Base-by-base conservation (phyloP, 1,140 invertebrate genomes). In the Penaeus chinensis region DNA sequence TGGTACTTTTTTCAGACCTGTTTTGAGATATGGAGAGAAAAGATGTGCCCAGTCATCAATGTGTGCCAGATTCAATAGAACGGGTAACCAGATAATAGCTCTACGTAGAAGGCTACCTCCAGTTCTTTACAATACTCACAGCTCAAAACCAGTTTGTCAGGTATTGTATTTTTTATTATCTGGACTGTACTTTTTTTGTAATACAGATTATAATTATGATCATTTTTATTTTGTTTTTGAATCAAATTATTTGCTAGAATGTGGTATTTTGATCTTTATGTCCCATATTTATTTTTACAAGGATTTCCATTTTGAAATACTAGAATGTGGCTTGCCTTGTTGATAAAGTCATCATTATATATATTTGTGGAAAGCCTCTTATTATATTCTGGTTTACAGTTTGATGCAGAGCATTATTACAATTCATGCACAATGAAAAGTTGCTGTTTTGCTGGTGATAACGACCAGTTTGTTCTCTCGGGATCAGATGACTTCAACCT, bases 381-480 rank as follows among this genome's bases (percentile, higher is more conserved):
- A 42, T 42, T 37, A 19, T 32, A 42, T 54, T 10, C 13, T 79
- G 32, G 22, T 82, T 85, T 74, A 85, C 95, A 98, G 92, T 98
- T 99, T 92, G 96, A 98, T 92, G 96, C 98, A 92, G 94, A 95
- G 42, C 96, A 96, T 85, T 99, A 99, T 92, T 98, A 97, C 90
- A 99, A 99, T 92, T 98, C 97, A 2, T 99, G 97, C 92, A 99
- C 98, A 0, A 98, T 99, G 97, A 99, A 99, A 92, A 98, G 96
- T 87, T 98, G 97, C 91, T 96, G 95, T 80, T 99, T 99, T 93
- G 97, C 96, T n/a, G 98, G 97, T 0, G 94, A 95, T 11, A 94
- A 95, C 69, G 97, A 98, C 92, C 95, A 98, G 93, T 98, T 95
- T 92, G 94, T 99, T 76, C 92, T 98, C 22, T 98, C 97, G 8